Conservation (phyloP, 2,797 vertebrate genomes). For the Pseudotriccus pelzelni region DNA sequence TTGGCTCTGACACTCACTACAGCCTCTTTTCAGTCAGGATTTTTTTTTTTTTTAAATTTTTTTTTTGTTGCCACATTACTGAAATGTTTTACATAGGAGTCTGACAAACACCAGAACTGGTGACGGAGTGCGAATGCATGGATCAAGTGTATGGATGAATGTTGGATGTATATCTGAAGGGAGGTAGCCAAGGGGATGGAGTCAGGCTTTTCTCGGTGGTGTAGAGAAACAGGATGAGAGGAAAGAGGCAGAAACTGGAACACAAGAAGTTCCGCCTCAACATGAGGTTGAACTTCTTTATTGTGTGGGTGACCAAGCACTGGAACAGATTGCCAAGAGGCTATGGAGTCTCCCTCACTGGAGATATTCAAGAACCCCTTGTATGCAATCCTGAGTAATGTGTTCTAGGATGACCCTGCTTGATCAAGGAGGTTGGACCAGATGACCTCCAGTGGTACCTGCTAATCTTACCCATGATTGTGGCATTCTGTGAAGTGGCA, state of each 20-base stretch:
- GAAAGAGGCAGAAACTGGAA: neutral
- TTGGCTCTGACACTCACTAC: neutral
- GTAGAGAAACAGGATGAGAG: neutral
- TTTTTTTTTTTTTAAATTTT: no score
- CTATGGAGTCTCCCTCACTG: neutral
- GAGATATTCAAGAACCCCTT: neutral
- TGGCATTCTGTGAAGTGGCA: neutral
- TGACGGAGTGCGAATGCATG: neutral
- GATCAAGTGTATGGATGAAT: neutral
- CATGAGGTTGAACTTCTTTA: neutral
- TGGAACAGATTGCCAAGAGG: neutral
- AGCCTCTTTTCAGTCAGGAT: neutral
- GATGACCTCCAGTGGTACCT: neutral
- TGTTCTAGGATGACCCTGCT: neutral
- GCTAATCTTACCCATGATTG: neutral
- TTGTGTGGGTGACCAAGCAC: neutral
- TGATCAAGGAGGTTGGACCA: neutral
- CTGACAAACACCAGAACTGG: neutral
- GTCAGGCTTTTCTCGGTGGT: rapidly evolving
- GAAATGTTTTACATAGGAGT: neutral
- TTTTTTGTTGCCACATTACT: neutral
- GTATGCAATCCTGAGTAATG: neutral
- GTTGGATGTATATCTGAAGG: neutral
- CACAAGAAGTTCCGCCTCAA: neutral
- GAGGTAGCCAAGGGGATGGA: neutral